Conservation (phyloP, 2,797 vertebrate genomes). For the Siniperca scherzeri region DNA sequence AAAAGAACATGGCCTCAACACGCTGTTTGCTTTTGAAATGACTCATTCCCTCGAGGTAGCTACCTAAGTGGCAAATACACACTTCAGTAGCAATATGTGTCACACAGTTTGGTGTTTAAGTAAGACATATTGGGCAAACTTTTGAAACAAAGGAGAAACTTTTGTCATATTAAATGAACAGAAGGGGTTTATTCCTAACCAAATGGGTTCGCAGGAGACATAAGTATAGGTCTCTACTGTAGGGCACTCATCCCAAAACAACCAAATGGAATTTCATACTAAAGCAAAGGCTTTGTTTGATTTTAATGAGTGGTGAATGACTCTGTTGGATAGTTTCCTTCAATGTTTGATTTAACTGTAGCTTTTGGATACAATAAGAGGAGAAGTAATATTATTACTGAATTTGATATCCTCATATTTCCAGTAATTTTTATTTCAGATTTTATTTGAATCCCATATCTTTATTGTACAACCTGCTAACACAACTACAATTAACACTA, state of each 20-base stretch:
- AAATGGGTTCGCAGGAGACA: conserved; percentile 11
- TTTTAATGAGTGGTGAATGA: conserved; percentile 53
- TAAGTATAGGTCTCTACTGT: conserved; percentile 21
- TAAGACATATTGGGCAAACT: conserved; percentile 63
- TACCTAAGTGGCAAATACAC: conserved; percentile 71
- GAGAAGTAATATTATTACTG: conserved; percentile 32
- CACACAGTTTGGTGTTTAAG: conserved; percentile 55
- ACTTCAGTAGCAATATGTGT: conserved; percentile 72
- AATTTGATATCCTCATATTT: conserved; percentile 13
- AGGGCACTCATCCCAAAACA: conserved; percentile 54
- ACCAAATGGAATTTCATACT: conserved; percentile 44
- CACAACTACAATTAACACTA: background rate
- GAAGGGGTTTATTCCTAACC: conserved; percentile 23
- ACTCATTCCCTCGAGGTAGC: conserved; percentile 73
- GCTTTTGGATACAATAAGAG: conserved; percentile 27
- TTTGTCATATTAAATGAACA: conserved; percentile 54
- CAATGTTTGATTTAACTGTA: conserved; percentile 33
- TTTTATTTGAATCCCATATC: conserved; percentile 17
- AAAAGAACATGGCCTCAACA: conserved; percentile 70
- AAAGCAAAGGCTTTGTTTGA: conserved; percentile 54
- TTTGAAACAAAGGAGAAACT: conserved; percentile 60
- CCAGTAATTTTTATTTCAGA: background rate
- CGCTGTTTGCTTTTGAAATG: conserved; percentile 78
- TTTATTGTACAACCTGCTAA: background rate
- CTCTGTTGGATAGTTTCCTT: conserved; percentile 36